These are phyloP conservation scores for Nycticebus coucang DNA, from an alignment of 2,113 vertebrate genomes.

Conservation along the genomic window DNA sequence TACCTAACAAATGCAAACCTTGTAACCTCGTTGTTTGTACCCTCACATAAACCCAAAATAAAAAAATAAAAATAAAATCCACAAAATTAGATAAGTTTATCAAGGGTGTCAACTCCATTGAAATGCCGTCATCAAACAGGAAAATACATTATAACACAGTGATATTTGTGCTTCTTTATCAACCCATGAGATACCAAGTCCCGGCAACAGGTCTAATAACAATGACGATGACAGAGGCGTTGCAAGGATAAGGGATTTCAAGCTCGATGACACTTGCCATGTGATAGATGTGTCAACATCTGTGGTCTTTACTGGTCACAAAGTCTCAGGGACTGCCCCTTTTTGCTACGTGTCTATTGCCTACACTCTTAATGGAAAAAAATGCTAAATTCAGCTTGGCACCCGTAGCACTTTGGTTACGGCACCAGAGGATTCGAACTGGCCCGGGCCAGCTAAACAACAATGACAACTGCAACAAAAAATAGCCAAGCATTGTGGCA, in stretches of 20 bases:
- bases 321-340: no score
- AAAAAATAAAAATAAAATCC: not conserved
- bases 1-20: no score
- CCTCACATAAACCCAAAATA: no score
- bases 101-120: not conserved
- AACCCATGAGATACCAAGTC: not conserved
- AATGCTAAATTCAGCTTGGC: not conserved
- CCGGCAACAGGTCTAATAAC: rapidly evolving
- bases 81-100: not conserved
- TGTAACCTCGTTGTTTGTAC: no score
- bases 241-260: rapidly evolving
- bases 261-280: rapidly evolving
- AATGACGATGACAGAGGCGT: rapidly evolving
- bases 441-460: no score
- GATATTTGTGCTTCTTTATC: not conserved
- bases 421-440: no score
- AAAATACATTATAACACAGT: rapidly evolving
- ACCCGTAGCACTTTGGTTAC: no score
- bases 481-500: no score
- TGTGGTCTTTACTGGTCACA: not conserved
- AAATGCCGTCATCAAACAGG: not conserved
- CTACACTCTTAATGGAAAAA: not conserved
- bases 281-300: rapidly evolving
- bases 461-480: no score
- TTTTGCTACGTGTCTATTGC: not conserved